Percentiles rank a stretch among this genome's conserved stretches.
phyloP scores from a whole-genome alignment of 2,888 invertebrate genomes.

The Latrodectus elegans region DNA sequence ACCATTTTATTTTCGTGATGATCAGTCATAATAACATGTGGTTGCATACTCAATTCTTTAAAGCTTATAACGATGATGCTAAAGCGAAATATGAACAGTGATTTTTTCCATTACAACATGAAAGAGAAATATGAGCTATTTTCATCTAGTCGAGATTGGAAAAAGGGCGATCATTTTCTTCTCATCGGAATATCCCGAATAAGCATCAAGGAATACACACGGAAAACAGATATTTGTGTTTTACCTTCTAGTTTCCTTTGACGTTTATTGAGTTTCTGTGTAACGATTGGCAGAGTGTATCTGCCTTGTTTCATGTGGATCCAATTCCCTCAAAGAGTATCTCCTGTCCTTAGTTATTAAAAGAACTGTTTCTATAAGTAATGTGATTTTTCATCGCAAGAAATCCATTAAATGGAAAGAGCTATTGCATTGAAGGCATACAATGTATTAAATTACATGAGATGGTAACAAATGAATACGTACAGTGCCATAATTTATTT shows the following conservation, averaged over 20 bases:
- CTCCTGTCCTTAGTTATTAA: not conserved
- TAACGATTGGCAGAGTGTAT: not conserved
- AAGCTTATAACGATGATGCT: too few species aligned
- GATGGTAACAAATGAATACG: too few species aligned
- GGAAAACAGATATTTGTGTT: constrained; percentile 5
- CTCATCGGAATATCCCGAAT: not conserved
- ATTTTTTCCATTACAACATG: not conserved
- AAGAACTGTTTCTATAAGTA: not conserved
- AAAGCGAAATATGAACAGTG: too few species aligned
- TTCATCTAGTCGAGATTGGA: not conserved
- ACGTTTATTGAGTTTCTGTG: not conserved
- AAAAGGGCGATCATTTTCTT: not conserved
- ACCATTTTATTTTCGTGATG: too few species aligned
- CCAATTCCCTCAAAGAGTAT: not conserved
- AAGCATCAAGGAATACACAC: not conserved
- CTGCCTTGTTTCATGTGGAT: not conserved
- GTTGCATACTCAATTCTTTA: too few species aligned
- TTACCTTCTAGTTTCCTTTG: not conserved
- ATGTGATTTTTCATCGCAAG: too few species aligned
- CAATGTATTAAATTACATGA: too few species aligned
- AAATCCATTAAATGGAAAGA: too few species aligned
- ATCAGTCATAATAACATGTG: too few species aligned
- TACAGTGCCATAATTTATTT: too few species aligned
- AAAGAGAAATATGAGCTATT: constrained; percentile 2
- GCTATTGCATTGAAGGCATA: too few species aligned